Evolutionary conservation across 64 coral and sea anemone genomes (phyloP), one percentile per base, ranked within the genome.

Genomic region (Porites lutea): DNA sequence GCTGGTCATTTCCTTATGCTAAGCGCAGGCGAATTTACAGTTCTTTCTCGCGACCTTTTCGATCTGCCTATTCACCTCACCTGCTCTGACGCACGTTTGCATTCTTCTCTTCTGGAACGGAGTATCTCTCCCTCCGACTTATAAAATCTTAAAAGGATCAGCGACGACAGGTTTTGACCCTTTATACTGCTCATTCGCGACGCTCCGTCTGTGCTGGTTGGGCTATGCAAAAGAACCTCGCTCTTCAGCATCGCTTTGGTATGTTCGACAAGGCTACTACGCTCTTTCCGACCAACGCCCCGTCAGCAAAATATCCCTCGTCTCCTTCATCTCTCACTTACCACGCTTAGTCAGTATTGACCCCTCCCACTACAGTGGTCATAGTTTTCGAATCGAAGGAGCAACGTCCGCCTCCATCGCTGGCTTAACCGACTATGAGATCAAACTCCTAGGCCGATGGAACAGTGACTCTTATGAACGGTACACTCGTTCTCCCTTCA

Each of bases 111-210:
- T 37, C 53, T 21, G 64, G 77, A 12, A 14, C 37, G 77, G 62
- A 90, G 6, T 90, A 90, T 20, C 15, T 69, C 2, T 52, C 65
- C 6, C 18, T 82, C 10, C 48, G 46, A 59, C 81, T 90, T 15
- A 90, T 82, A 73, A 59, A 50, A 53, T 90, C 76, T 9, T 82
- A 90, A 44, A 80, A 65, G n/a, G 76, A 79, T 13, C 87, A 89
- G 65, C 44, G 65, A 4, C 14, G 73, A 14, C 27, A 81, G 6
- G 74, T 49, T 8, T 51, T 69, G 6, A 79, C 37, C 0, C 48
- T 90, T 48, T 80, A 90, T 27, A 59, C 54, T 15, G 49, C 8
- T 4, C 87, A 89, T 22, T 77, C 87, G 6, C 47, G 61, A 4
- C 87, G 79, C 37, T 15, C 23, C 11, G 87, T 89, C 70, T 64